These are phyloP conservation scores for Ophion slaviceki DNA, from an alignment of 2,888 invertebrate species.

Conservation along the genomic window DNA sequence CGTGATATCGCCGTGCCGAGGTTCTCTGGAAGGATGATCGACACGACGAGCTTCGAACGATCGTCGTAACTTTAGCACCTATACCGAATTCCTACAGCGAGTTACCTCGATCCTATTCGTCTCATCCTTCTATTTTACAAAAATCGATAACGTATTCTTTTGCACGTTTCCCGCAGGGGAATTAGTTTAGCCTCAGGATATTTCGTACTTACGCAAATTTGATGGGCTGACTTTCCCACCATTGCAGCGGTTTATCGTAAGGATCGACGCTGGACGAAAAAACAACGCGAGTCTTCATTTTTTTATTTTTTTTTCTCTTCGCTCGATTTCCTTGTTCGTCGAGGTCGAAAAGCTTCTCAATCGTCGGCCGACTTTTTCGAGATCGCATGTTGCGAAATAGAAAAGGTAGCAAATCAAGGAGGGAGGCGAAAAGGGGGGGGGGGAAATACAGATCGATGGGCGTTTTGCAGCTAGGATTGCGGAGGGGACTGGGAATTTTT, in stretches of 20 bases:
- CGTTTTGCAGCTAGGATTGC: neutral
- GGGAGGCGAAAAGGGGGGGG: neutral
- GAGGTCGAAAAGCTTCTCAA: neutral
- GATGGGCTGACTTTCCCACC: constrained; percentile 70
- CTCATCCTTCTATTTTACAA: constrained; percentile 41
- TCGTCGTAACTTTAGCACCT: constrained; percentile 59
- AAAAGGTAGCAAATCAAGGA: neutral
- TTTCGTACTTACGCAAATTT: constrained; percentile 72
- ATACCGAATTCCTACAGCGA: neutral
- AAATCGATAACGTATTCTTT: constrained; percentile 32
- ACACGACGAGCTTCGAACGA: constrained; percentile 51
- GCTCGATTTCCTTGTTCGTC: constrained; percentile 26
- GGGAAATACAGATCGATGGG: neutral
- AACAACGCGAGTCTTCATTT: constrained; percentile 34
- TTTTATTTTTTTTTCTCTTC: constrained; percentile 43
- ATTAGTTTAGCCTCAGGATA: neutral
- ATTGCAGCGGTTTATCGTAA: constrained; percentile 66
- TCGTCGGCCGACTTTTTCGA: neutral
- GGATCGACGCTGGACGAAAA: constrained; percentile 67
- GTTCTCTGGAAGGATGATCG: constrained; percentile 62
- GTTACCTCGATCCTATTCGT: neutral
- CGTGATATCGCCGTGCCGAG: constrained; percentile 63
- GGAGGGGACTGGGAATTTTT: constrained; percentile 43
- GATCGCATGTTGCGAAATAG: constrained; percentile 1
- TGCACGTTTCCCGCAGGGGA: neutral